Evolutionary conservation across 2,888 invertebrate genomes (phyloP).

Genomic region (Kryphioiulus occultus): DNA sequence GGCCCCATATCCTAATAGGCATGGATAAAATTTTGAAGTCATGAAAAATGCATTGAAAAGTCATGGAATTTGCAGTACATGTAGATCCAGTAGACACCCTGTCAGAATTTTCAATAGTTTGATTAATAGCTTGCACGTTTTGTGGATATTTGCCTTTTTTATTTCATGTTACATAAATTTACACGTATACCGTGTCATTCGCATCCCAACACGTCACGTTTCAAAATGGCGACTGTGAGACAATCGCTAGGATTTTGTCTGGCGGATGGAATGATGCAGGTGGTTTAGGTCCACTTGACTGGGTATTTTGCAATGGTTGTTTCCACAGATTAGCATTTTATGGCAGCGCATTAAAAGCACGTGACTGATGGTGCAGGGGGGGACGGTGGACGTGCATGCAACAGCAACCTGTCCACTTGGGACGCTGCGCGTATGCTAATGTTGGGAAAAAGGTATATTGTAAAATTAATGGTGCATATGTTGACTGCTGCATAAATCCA

Average conservation of each 20-base stretch:
- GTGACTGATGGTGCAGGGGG: background rate
- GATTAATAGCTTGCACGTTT: too few relatives aligned
- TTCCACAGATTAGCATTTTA: slow-evolving; percentile 20
- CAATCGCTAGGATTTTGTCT: background rate
- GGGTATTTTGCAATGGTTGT: background rate
- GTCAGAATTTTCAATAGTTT: too few relatives aligned
- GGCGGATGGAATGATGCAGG: background rate
- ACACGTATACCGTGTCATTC: background rate
- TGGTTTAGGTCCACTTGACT: slow-evolving; percentile 31
- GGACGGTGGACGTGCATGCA: background rate
- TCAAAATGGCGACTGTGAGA: background rate
- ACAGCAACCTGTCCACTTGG: slow-evolving; percentile 17
- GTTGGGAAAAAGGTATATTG: slow-evolving; percentile 12
- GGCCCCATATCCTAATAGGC: too few relatives aligned
- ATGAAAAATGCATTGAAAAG: too few relatives aligned
- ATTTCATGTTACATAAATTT: too few relatives aligned
- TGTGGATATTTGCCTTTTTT: too few relatives aligned
- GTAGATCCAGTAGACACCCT: too few relatives aligned
- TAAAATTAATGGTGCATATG: slow-evolving; percentile 35
- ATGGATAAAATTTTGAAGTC: too few relatives aligned
- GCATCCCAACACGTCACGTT: background rate
- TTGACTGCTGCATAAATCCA: slow-evolving; percentile 18
- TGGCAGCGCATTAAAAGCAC: slow-evolving; percentile 19
- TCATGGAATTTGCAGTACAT: too few relatives aligned
- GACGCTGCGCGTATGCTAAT: background rate